Evolutionary conservation across 2,888 invertebrate species (phyloP), one percentile per base, ranked within the genome.

Genomic region (Athalia rosae): DNA sequence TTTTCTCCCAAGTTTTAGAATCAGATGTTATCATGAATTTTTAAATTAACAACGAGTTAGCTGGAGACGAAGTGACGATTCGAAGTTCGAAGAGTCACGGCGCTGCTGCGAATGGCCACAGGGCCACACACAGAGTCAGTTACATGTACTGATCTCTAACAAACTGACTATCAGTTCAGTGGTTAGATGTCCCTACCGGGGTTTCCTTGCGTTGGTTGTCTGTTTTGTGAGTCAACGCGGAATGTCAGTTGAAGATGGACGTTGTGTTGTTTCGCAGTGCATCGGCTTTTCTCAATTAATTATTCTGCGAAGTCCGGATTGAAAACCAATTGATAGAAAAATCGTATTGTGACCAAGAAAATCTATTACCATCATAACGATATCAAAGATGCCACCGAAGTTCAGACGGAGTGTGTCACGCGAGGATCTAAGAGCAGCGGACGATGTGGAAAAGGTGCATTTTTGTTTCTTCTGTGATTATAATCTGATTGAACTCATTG

Each of bases 371-470:
- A 48, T 48, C 47, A 11, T 13, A 66, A 11, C 13, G 9, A 5
- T 47, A 28, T 41, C n/a, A 48, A 63, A 62, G 58, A 86, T 89
- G 86, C 80, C 86, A 47, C 80, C 85, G 28, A 81, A 82, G 15
- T 82, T 83, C 64, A 86, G 83, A 76, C 83, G 84, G 45, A 84
- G 79, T 78, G 78, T 88, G 76, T 85, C 86, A 3, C 81, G 81
- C 50, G 85, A 85, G 15, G 88, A 88, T 79, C 80, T 86, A n/a
- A 80, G 79, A 79, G 67, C 61, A 59, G 88, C 87, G 3, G 83
- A 84, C 8, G 85, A 84, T 45, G 85, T 84, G 56, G 89, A 89
- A 81, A 87, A 83, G 82, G 89, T 89, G 78, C 15, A 56, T 66
- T 28, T 28, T 76, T 28, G 64, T 8, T 62, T 48, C 62, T 48